Evolutionary conservation across 2,113 vertebrate genomes (phyloP).

Genomic region (Epinephelus cyanopodus): DNA sequence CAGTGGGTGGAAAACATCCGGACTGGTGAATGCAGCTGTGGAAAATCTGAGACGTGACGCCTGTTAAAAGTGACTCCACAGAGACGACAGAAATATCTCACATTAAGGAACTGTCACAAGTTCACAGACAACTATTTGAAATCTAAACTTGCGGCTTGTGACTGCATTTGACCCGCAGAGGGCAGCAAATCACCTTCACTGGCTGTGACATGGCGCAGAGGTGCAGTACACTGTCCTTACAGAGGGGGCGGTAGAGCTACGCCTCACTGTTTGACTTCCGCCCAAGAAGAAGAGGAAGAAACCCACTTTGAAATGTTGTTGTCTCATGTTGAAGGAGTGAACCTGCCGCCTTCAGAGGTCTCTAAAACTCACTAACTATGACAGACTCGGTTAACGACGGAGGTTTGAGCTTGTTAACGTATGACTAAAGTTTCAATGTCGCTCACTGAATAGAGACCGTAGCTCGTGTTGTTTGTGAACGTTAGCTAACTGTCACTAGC

Average conservation of each 20-base stretch:
- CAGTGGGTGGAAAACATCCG: slow-evolving; percentile 48
- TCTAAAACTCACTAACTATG: neutral
- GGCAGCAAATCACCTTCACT: slow-evolving; percentile 32
- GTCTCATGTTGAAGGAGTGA: slow-evolving; percentile 2
- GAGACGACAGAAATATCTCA: neutral
- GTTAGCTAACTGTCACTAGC: slow-evolving; percentile 50
- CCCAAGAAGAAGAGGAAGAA: slow-evolving; percentile 42
- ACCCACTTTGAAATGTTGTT: slow-evolving; percentile 41
- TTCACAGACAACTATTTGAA: neutral
- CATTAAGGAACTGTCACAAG: neutral
- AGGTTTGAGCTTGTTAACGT: neutral
- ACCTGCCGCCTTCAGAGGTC: neutral
- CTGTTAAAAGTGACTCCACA: slow-evolving; percentile 1
- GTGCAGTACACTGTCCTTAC: neutral
- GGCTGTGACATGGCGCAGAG: neutral
- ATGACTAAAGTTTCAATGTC: neutral
- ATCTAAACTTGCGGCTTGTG: neutral
- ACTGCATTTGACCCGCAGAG: slow-evolving; percentile 32
- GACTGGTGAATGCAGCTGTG: slow-evolving; percentile 47
- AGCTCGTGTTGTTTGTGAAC: slow-evolving; percentile 5
- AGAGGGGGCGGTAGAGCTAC: slow-evolving; percentile 30
- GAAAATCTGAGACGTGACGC: slow-evolving; percentile 44
- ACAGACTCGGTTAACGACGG: fast-evolving
- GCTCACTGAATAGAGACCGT: neutral
- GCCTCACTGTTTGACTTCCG: neutral